Evolutionary conservation across 2,797 vertebrate species (phyloP), one percentile per base, ranked within the genome.

Genomic region (Lutjanus campechanus): DNA sequence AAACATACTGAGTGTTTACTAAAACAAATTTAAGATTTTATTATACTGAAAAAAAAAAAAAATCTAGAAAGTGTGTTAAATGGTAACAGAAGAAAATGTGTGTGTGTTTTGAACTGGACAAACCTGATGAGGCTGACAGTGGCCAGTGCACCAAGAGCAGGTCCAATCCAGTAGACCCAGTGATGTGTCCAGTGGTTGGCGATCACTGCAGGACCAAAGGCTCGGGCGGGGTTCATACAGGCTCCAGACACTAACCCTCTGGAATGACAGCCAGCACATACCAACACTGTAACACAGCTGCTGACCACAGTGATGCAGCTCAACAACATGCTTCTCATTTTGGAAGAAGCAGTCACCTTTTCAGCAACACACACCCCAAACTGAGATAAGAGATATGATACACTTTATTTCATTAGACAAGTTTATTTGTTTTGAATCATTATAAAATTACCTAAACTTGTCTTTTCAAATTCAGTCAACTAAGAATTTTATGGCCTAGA

Each of bases 141-240:
- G 51, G 97, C 17, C 46, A 97, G 87, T 7, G 95, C 94, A 1
- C 94, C 97, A 8, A 89, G 15, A 29, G 93, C 22, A 0, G 97
- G 97, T 41, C 96, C 96, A 0, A 96, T 81, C 97, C 97, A 98
- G 95, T 97, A 98, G 69, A 98, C 84, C 97, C 97, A 98, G 89
- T 97, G 97, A 69, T 96, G 93, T 41, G 73, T 49, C 97, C 97
- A 98, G 89, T 92, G 88, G 85, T 88, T 89, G 0, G 95, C 93
- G 25, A 93, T 82, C 54, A 96, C 71, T 0, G 97, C 97, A 0
- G 97, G 97, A 15, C 97, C 97, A 0, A 98, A 97, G 43, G 97
- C 97, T 74, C 96, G 93, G 22, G 95, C 97, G 0, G 97, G 97
- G 75, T 99, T 99, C 97, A 98, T 97, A 81, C 97, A 98, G 49